Evolutionary conservation across 2,113 vertebrate species (phyloP), one percentile per base, ranked within the genome.

Genomic region (Noturus placidus): DNA sequence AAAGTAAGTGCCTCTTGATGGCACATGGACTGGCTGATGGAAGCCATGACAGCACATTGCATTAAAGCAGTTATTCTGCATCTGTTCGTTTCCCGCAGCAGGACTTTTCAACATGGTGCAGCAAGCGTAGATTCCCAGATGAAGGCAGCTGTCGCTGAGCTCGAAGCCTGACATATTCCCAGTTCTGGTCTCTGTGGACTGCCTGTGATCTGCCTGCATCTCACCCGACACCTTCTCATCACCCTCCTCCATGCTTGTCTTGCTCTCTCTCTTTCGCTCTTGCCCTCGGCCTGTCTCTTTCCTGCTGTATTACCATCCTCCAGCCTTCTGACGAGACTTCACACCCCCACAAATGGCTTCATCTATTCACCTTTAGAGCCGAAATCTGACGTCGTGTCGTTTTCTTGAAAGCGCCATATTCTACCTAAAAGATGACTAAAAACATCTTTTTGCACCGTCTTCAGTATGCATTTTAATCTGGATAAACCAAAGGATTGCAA

Each of bases 291-390:
- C 87, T 84, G 52, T 81, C 87, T 85, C 83, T 61, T 84, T 81
- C 61, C 82, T 69, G 74, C 87, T 25, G 72, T 82, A 33, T 85
- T 85, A 46, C 83, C 87, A 82, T 87, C 46, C 88, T 85, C 65
- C 67, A 30, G 77, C n/a, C 86, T 81, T 82, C 80, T 63, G 52
- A 65, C 50, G 9, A 33, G 81, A 20, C 88, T 84, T 87, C 85
- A 81, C 86, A 85, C 89, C 86, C 83, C 67, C 89, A 82, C 83
- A 89, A 72, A 85, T 33, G 76, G 82, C 88, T 89, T 87, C 83
- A 82, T 87, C 86, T 85, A 65, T 82, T 87, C 82, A 87, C 86
- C 86, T 85, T 87, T 84, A 38, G 22, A 79, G 74, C 67, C 15
- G 27, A 57, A 85, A 77, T 82, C 77, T 50, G 84, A 85, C 84